Conservation (phyloP, 2,888 invertebrate genomes). For the Crepidodera aurea region DNA sequence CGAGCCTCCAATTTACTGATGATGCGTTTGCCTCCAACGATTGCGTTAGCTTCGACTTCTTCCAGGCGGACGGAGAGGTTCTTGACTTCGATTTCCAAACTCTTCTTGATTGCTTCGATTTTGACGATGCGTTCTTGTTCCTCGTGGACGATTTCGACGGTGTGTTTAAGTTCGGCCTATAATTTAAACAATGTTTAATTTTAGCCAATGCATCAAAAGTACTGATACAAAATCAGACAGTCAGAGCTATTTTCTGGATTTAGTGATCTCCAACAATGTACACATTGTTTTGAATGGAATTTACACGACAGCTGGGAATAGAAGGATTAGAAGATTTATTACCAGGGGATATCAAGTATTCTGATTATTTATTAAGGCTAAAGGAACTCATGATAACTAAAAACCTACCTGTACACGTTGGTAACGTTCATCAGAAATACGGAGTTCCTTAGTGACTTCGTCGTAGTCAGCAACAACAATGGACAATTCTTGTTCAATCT, state of each 20-base stretch:
- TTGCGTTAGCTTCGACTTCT: slow-evolving; percentile 96
- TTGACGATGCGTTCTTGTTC: slow-evolving; percentile 97
- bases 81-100: slow-evolving; percentile 96
- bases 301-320: too few species aligned
- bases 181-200: too few species aligned
- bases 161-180: slow-evolving; percentile 90
- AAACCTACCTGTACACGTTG: slow-evolving; percentile 83
- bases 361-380: too few species aligned
- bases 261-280: too few species aligned
- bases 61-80: slow-evolving; percentile 91
- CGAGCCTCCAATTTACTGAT: slow-evolving; percentile 97
- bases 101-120: slow-evolving; percentile 97
- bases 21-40: slow-evolving; percentile 95
- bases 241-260: too few species aligned
- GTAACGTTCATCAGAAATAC: slow-evolving; percentile 92
- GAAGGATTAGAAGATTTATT: too few species aligned
- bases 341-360: too few species aligned
- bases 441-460: slow-evolving; percentile 95
- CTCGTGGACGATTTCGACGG: slow-evolving; percentile 92
- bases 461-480: slow-evolving; percentile 96
- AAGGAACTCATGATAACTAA: too few species aligned
- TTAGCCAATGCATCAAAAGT: too few species aligned
- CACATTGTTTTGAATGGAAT: too few species aligned
- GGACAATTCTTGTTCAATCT: slow-evolving; percentile 92
- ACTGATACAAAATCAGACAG: too few species aligned